Base-by-base conservation (phyloP, 2,888 invertebrate species). In the Notodonta ziczac region DNA sequence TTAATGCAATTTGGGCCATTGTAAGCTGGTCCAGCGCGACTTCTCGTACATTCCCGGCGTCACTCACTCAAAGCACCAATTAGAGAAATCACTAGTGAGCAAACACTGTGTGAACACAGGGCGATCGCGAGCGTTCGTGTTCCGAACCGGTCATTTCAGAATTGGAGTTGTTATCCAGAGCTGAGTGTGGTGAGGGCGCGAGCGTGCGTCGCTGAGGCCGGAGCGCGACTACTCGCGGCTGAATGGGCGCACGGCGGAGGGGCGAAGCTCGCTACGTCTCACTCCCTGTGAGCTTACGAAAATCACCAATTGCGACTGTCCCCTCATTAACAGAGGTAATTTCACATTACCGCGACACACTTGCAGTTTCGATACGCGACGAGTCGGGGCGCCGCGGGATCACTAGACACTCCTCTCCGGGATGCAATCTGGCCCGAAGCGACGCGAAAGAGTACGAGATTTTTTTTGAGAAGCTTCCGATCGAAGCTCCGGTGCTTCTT, bases 1-100 rank as follows among this genome's bases (percentile, higher is more conserved):
- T 93, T 91, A 91, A 88, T 89, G 88, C 87, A 90, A 93, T 93
- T 93, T 86, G 93, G 93, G 91, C 79, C 93, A 93, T 93, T 83
- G 88, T 87, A 83, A 81, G 83, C 82, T 80, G 78, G 87, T 89
- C 89, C 90, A 84, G 83, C 78, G 82, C 80, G 81, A 78, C 77
- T 81, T 86, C 89, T 86, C 86, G 87, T 88, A 82, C 88, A 88
- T 89, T 89, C 88, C 86, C 88, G 81, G 82, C 84, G 84, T 86
- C 92, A 93, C 91, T 89, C 93, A 93, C 93, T 91, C 86, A 85
- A 85, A 86, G 85, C 91, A 93, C 92, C 88, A 89, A 89, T 86
- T 83, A 85, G 81, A 83, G 86, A 84, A 84, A 89, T 87, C 91
- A 92, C 93, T 88, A 82, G 81, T 77, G 85, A 78, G 84, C 77